Conservation (phyloP, 2,113 vertebrate genomes). For the Petromus typicus region DNA sequence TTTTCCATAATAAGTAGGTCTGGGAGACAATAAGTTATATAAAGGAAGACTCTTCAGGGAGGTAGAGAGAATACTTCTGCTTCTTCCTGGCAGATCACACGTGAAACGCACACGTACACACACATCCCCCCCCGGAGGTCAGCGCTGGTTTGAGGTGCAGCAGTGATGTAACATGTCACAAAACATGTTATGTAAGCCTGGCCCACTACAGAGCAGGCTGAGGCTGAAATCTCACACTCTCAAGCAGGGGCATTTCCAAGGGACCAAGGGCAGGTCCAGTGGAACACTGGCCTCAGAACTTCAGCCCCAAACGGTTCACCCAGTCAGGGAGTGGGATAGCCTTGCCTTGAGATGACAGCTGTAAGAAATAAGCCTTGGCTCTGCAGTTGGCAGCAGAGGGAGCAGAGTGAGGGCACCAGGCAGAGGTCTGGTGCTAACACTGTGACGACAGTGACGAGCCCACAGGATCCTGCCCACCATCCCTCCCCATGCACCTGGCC, state of each 20-base stretch:
- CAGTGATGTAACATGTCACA: too few relatives aligned
- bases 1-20: slow-evolving; percentile 3
- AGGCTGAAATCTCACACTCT: neutral
- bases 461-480: neutral
- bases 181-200: neutral
- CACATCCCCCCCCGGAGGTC: accelerated
- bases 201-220: neutral
- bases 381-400: neutral
- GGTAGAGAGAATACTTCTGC: neutral
- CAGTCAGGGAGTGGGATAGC: neutral
- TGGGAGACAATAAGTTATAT: slow-evolving; percentile 43
- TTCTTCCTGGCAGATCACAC: accelerated
- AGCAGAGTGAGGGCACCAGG: neutral
- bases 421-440: neutral
- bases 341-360: neutral
- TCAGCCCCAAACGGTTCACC: neutral
- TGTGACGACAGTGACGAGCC: neutral
- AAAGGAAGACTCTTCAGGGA: slow-evolving; percentile 31
- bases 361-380: neutral
- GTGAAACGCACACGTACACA: accelerated
- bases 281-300: neutral
- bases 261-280: neutral
- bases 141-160: neutral
- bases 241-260: neutral
- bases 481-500: neutral